These are phyloP conservation scores for Aquatica leii DNA, from an alignment of 2,888 invertebrate genomes.

Conservation along the genomic window DNA sequence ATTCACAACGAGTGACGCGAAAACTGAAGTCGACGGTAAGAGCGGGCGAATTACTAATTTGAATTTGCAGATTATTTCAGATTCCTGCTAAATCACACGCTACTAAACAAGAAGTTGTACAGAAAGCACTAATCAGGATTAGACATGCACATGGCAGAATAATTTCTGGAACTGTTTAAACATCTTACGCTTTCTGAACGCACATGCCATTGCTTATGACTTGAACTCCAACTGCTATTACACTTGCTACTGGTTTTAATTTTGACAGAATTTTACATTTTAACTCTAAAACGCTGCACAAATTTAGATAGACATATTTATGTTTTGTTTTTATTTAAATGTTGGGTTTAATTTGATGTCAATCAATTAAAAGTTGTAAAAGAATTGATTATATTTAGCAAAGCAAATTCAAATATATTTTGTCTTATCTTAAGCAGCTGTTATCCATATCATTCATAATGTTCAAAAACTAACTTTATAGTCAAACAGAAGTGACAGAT, in stretches of 20 bases:
- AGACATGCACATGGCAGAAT: constrained; percentile 41
- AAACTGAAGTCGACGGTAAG: constrained; percentile 16
- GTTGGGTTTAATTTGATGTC: too few relatives aligned
- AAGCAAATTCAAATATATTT: too few relatives aligned
- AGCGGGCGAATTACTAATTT: constrained; percentile 23
- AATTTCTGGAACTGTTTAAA: constrained; percentile 32
- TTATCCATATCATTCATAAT: too few relatives aligned
- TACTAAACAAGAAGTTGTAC: constrained; percentile 28
- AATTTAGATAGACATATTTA: too few relatives aligned
- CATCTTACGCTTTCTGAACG: constrained; percentile 19
- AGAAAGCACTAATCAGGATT: constrained; percentile 23
- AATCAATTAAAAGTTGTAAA: too few relatives aligned
- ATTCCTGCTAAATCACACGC: constrained; percentile 27
- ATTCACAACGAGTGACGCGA: constrained; percentile 19
- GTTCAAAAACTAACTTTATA: too few relatives aligned
- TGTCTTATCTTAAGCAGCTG: too few relatives aligned
- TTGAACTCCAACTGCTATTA: background rate
- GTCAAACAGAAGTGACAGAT: too few relatives aligned
- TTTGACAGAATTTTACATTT: too few relatives aligned
- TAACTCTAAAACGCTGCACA: too few relatives aligned
- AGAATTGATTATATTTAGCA: too few relatives aligned
- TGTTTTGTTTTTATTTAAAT: too few relatives aligned
- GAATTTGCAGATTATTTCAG: constrained; percentile 25
- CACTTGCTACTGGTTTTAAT: background rate
- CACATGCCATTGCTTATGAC: constrained; percentile 35